Evolutionary conservation across 2,797 vertebrate genomes (phyloP).

Genomic region (Alosa sapidissima): DNA sequence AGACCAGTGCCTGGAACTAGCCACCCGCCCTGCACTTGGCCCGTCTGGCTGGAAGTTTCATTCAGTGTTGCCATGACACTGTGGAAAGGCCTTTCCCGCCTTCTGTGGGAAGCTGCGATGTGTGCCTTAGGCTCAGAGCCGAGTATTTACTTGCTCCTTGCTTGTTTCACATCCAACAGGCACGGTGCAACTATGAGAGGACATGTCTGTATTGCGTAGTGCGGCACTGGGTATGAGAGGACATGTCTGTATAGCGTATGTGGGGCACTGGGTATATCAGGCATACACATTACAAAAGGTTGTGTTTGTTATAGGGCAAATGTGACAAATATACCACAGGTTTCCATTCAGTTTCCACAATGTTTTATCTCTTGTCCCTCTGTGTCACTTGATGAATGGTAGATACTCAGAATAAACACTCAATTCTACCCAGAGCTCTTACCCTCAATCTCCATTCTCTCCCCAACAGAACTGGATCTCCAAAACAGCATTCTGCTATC

Average conservation of each 20-base stretch:
- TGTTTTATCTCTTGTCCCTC: neutral
- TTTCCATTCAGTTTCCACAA: neutral
- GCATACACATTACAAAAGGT: neutral
- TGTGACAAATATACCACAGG: neutral
- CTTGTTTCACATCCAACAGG: neutral
- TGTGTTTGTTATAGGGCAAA: slow-evolving; percentile 3
- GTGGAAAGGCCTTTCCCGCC: slow-evolving; percentile 28
- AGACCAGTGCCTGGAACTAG: slow-evolving; percentile 60
- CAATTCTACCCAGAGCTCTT: neutral
- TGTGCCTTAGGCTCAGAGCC: slow-evolving; percentile 2
- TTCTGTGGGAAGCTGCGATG: slow-evolving; percentile 32
- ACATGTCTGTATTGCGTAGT: neutral
- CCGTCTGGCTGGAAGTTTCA: slow-evolving; percentile 27
- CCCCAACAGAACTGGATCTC: neutral
- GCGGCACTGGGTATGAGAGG: neutral
- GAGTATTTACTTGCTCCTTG: neutral
- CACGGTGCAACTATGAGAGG: neutral
- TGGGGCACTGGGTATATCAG: neutral
- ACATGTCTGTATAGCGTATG: neutral
- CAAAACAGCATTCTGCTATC: neutral
- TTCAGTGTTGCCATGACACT: slow-evolving; percentile 31
- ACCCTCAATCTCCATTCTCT: neutral
- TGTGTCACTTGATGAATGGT: neutral
- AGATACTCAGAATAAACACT: neutral
- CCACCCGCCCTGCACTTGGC: neutral